These are phyloP conservation scores for Malurus cyaneus DNA, from an alignment of 2,113 vertebrate species.

Conservation along the genomic window DNA sequence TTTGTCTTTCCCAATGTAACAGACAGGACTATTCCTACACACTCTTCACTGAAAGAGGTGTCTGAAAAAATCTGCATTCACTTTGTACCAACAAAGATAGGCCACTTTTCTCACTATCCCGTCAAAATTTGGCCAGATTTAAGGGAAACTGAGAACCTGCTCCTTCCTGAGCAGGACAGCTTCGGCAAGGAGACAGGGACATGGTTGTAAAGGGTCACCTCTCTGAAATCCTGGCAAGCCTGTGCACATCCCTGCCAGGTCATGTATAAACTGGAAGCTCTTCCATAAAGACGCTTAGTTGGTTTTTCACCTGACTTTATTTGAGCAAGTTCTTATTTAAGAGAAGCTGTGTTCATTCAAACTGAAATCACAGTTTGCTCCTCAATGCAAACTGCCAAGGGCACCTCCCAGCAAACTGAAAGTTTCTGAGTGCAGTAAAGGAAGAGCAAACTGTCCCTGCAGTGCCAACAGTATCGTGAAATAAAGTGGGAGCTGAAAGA, in stretches of 20 bases:
- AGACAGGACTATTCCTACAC: neutral
- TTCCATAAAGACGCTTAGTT: neutral
- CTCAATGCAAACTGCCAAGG: neutral
- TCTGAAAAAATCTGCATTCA: neutral
- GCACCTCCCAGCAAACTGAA: neutral
- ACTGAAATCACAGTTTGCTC: neutral
- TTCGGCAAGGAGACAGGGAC: neutral
- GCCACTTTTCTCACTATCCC: neutral
- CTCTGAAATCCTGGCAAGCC: neutral
- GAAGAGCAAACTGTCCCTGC: neutral
- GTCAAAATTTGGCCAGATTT: neutral
- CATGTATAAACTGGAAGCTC: neutral
- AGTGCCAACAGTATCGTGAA: neutral
- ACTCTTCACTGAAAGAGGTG: neutral
- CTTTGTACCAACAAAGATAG: neutral
- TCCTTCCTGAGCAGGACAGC: neutral
- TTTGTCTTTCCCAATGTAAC: neutral
- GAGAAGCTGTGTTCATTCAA: neutral
- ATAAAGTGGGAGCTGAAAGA: neutral
- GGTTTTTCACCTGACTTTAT: neutral
- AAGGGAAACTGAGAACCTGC: neutral
- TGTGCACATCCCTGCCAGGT: neutral
- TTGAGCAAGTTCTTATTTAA: constrained; percentile 1
- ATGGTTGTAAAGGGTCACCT: neutral
- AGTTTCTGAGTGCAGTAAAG: neutral